Percentiles rank a stretch among this genome's conserved stretches.
Evolutionary conservation across 2,888 invertebrate species (phyloP).

Genomic region (Orthosia gracilis): DNA sequence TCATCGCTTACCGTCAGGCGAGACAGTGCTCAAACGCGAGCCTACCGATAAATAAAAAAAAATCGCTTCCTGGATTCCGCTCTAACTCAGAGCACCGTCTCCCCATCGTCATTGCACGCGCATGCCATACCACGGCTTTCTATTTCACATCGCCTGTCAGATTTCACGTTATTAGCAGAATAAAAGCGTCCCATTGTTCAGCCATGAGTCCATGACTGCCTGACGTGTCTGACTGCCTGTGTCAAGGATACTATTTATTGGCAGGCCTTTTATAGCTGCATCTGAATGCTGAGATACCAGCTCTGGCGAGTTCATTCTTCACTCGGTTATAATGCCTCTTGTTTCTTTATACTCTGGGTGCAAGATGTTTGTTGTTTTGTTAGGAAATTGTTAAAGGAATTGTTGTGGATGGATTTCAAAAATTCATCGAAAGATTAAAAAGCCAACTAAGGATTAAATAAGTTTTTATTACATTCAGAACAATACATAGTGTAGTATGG

Average conservation of each 20-base stretch:
- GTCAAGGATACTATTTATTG: slow-evolving; percentile 46
- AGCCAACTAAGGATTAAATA: background rate
- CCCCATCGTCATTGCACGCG: slow-evolving; percentile 39
- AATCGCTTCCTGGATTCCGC: slow-evolving; percentile 9
- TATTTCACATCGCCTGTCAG: slow-evolving; percentile 61
- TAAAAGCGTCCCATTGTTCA: slow-evolving; percentile 60
- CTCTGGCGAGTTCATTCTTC: slow-evolving; percentile 17
- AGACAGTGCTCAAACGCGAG: no score
- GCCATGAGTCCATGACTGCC: slow-evolving; percentile 37
- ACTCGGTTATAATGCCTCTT: slow-evolving; percentile 14
- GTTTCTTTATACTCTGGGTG: background rate
- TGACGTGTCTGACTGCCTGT: slow-evolving; percentile 26
- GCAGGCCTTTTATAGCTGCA: slow-evolving; percentile 39
- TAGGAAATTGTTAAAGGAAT: background rate
- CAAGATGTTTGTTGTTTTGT: background rate
- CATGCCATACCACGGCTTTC: slow-evolving; percentile 56
- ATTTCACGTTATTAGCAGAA: slow-evolving; percentile 61
- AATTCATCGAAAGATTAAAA: background rate
- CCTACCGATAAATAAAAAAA: background rate
- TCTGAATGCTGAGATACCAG: slow-evolving; percentile 27
- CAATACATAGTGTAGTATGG: background rate
- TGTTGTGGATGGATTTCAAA: no score
- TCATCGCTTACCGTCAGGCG: no score
- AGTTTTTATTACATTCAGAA: background rate
- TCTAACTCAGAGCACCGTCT: background rate